Conservation (phyloP, 2,888 invertebrate species). For the Heliconius sara region DNA sequence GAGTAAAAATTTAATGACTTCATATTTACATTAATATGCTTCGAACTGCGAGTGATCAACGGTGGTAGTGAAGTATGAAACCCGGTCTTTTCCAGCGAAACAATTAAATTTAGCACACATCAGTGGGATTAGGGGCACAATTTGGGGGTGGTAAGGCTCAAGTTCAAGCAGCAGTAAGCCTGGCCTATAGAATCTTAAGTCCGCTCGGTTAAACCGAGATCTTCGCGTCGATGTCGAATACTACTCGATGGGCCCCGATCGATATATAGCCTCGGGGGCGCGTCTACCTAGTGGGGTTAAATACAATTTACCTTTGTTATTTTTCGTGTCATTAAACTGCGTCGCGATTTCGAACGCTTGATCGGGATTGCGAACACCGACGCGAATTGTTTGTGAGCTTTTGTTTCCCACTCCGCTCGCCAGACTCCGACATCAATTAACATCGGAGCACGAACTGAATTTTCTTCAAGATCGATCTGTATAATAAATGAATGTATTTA, state of each 20-base stretch:
- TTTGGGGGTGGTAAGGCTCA: slow-evolving; percentile 59
- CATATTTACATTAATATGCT: slow-evolving; percentile 76
- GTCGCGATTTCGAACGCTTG: slow-evolving; percentile 82
- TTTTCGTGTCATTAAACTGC: slow-evolving; percentile 85
- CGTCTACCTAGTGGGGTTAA: slow-evolving; percentile 77
- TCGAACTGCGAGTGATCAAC: slow-evolving; percentile 65
- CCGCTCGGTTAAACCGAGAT: slow-evolving; percentile 71
- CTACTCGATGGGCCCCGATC: slow-evolving; percentile 67
- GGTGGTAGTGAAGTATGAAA: slow-evolving; percentile 68
- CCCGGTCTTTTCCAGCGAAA: slow-evolving; percentile 74
- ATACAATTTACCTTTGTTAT: slow-evolving; percentile 85
- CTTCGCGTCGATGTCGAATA: slow-evolving; percentile 67
- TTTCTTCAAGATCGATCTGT: slow-evolving; percentile 71
- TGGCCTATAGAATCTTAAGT: slow-evolving; percentile 68
- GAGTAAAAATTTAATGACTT: slow-evolving; percentile 78
- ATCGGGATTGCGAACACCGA: slow-evolving; percentile 82
- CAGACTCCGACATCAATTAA: slow-evolving; percentile 83
- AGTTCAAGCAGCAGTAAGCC: slow-evolving; percentile 60
- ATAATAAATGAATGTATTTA: slow-evolving; percentile 60
- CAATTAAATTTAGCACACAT: slow-evolving; percentile 80
- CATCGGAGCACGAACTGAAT: slow-evolving; percentile 75
- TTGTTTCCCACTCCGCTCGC: slow-evolving; percentile 79
- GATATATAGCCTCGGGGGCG: slow-evolving; percentile 72
- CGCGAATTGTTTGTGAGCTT: slow-evolving; percentile 83
- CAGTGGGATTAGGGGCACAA: slow-evolving; percentile 67